These are phyloP conservation scores for Latrodectus hesperus DNA, from an alignment of 2,888 invertebrate genomes.

Conservation along the genomic window DNA sequence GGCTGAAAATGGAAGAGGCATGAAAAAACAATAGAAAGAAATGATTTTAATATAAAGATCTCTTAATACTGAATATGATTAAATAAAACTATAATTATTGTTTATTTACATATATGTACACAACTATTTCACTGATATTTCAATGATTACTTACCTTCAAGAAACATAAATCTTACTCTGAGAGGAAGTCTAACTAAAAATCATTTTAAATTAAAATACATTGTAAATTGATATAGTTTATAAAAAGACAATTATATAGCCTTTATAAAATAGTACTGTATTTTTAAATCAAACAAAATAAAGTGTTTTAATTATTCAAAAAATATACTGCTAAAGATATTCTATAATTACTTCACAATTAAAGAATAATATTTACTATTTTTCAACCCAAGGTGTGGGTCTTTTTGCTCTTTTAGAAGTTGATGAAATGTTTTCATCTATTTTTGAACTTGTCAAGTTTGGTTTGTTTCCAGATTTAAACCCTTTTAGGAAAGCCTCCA, in stretches of 20 bases:
- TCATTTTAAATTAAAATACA: not conserved
- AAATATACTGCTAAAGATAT: not conserved
- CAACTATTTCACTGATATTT: no score
- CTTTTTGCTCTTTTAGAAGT: slow-evolving; percentile 49
- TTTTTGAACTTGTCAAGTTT: slow-evolving; percentile 6
- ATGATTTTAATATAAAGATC: not conserved
- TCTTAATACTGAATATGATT: no score
- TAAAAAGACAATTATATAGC: not conserved
- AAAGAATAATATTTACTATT: slow-evolving; percentile 80
- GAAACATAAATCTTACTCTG: no score
- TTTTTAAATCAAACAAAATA: no score
- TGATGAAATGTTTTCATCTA: slow-evolving; percentile 3
- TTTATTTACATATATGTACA: no score
- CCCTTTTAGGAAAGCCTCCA: slow-evolving; percentile 65
- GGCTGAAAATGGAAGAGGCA: slow-evolving; percentile 78
- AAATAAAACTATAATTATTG: no score
- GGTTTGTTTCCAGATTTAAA: slow-evolving; percentile 34
- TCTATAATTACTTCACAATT: not conserved
- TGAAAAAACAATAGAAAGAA: not conserved
- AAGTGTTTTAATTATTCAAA: no score
- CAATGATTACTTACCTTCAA: no score
- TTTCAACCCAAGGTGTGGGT: slow-evolving; percentile 86
- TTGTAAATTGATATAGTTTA: not conserved
- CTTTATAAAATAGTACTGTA: not conserved
- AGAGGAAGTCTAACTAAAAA: not conserved